A percentile compares a stretch with the other conserved stretches of the same genome.
Evolutionary conservation across 2,797 vertebrate genomes (phyloP).

Genomic region (Tympanoctomys barrerae): DNA sequence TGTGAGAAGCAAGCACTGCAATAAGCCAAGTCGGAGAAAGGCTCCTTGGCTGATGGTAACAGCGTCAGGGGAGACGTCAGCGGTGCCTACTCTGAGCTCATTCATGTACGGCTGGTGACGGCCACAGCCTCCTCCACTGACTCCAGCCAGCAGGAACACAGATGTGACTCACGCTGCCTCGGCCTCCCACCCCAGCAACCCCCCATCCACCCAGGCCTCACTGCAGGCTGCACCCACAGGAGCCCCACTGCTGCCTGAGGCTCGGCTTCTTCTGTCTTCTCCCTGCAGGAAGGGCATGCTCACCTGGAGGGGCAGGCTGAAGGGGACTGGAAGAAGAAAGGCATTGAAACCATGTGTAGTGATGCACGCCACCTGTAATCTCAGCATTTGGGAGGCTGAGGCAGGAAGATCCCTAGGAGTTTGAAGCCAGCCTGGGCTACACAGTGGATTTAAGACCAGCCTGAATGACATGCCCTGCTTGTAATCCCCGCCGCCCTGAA

Average conservation of each 20-base stretch:
- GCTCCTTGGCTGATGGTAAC: not conserved
- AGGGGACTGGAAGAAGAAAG: not conserved
- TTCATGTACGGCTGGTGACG: not conserved
- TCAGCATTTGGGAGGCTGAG: not conserved
- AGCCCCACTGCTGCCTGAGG: not conserved
- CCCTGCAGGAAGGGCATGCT: not conserved
- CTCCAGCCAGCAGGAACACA: not conserved
- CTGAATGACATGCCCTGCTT: not conserved
- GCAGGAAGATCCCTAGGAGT: not conserved
- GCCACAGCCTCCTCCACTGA: not conserved
- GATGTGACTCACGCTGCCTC: not conserved
- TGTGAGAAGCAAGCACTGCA: too few species aligned
- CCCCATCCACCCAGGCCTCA: not conserved
- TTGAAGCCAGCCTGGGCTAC: not conserved
- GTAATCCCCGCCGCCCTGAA: not conserved
- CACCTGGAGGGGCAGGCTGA: not conserved
- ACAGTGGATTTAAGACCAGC: not conserved
- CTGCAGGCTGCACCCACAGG: not conserved
- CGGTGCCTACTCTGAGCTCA: not conserved
- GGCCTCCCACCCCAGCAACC: not conserved
- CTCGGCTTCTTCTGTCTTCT: too few species aligned
- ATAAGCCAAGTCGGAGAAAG: too few species aligned
- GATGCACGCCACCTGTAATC: not conserved
- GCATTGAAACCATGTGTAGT: not conserved
- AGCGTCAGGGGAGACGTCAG: not conserved